These are phyloP conservation scores for Rattus rattus DNA, from an alignment of 2,113 vertebrate species.

Conservation along the genomic window DNA sequence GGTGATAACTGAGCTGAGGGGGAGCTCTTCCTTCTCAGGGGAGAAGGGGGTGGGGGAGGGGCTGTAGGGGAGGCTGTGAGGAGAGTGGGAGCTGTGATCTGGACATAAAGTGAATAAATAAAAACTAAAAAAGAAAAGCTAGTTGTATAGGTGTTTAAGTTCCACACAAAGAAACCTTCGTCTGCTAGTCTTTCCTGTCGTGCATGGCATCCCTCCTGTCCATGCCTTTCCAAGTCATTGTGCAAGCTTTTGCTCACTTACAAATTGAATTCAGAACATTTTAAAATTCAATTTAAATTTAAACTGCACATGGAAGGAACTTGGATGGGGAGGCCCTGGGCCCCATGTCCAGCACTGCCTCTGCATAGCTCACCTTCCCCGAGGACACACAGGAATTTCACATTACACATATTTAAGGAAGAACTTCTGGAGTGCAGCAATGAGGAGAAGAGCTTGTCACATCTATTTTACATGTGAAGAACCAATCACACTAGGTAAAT, in stretches of 20 bases:
- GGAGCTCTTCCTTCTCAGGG: too few relatives aligned
- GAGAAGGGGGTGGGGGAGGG: too few relatives aligned
- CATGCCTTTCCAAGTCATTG: background rate
- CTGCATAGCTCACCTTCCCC: background rate
- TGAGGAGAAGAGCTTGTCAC: background rate
- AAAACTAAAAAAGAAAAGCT: too few relatives aligned
- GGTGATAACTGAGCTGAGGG: too few relatives aligned
- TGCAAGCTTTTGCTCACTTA: background rate
- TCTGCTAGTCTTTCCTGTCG: slow-evolving; percentile 4
- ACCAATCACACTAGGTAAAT: background rate
- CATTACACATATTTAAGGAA: background rate
- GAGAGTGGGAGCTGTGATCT: too few relatives aligned
- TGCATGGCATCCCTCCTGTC: background rate
- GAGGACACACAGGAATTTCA: background rate
- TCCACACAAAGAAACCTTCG: slow-evolving; percentile 1
- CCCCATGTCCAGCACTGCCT: too few relatives aligned
- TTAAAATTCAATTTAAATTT: background rate
- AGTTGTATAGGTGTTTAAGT: background rate
- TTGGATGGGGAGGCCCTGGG: background rate
- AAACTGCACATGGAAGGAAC: background rate
- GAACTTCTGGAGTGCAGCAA: background rate
- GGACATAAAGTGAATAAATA: too few relatives aligned
- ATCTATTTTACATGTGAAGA: background rate
- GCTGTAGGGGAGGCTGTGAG: too few relatives aligned
- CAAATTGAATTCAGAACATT: background rate